Percentiles rank a stretch among this genome's conserved stretches.
Conservation (phyloP, 2,113 vertebrate genomes). For the Jacana jacana region DNA sequence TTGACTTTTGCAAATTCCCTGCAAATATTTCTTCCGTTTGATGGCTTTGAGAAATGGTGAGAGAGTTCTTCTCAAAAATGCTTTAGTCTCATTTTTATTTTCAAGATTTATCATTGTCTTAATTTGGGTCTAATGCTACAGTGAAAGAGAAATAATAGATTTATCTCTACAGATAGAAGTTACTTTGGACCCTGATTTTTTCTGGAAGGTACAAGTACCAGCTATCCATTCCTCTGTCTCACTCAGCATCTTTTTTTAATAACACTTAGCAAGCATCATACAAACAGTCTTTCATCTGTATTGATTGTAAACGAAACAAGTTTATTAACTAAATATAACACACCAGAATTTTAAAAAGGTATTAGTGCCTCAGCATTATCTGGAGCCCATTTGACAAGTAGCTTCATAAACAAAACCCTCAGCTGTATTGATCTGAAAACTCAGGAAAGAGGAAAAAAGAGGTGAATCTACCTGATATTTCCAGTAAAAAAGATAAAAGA, state of each 20-base stretch:
- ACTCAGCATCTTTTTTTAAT: not conserved
- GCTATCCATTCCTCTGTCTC: not conserved
- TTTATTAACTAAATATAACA: slow-evolving; percentile 33
- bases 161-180: not conserved
- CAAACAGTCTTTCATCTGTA: slow-evolving; percentile 4
- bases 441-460: not conserved
- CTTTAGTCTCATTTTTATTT: not conserved
- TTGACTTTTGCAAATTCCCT: not conserved
- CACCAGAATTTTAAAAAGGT: slow-evolving; percentile 5
- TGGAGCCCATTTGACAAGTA: not conserved
- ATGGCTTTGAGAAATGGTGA: not conserved
- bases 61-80: not conserved
- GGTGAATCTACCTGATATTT: not conserved
- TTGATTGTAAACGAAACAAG: slow-evolving; percentile 18
- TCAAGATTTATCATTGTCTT: not conserved
- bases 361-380: not conserved
- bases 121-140: not conserved
- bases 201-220: not conserved
- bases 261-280: not conserved
- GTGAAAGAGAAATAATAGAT: not conserved
- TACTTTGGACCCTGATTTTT: not conserved
- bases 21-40: not conserved
- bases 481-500: not conserved
- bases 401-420: slow-evolving; percentile 2
- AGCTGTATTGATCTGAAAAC: not conserved